Evolutionary conservation across 2,113 vertebrate genomes (phyloP), one percentile per base, ranked within the genome.

Genomic region (Sylvia atricapilla): DNA sequence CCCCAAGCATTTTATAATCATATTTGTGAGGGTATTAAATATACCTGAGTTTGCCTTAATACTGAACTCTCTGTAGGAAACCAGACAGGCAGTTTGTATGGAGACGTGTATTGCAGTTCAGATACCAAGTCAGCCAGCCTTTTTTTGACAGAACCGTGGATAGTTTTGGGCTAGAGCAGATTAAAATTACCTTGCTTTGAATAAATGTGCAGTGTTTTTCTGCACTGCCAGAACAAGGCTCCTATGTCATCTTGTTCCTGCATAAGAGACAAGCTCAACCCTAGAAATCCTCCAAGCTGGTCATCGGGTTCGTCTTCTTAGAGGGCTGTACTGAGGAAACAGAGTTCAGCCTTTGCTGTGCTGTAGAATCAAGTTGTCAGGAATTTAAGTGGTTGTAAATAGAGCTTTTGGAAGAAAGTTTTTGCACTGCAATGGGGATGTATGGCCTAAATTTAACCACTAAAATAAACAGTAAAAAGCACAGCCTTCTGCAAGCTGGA

Each of bases 1-100:
- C 92, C 90, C 62, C 77, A 89, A 95, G 81, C 75, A 66, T 94
- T 95, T 95, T 76, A 73, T 82, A 86, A 87, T 95, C 66, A 59
- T 60, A 94, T 66, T 74, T 30, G 33, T 70, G 87, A 84, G 28
- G 92, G 80, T 82, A 88, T 53, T 28, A 90, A 95, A 87, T 75
- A 70, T 62, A 81, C 89, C 67, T 66, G 75, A 70, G 52, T 90
- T 78, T 96, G 83, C 75, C 89, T 79, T 87, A 55, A 19, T 37
- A 39, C 59, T 59, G 58, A 91, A 82, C 73, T 68, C 94, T n/a
- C 83, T 59, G 15, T 72, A 30, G 47, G 37, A 50, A 89, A 59
- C 55, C 58, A 15, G 55, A 20, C 2, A 10, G 68, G 44, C 10
- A 22, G 20, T 52, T 82, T n/a, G 41, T 50, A 31, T 24, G 28